These are phyloP conservation scores for Odontomachus brunneus DNA, from an alignment of 1,140 invertebrate species.

Conservation along the genomic window DNA sequence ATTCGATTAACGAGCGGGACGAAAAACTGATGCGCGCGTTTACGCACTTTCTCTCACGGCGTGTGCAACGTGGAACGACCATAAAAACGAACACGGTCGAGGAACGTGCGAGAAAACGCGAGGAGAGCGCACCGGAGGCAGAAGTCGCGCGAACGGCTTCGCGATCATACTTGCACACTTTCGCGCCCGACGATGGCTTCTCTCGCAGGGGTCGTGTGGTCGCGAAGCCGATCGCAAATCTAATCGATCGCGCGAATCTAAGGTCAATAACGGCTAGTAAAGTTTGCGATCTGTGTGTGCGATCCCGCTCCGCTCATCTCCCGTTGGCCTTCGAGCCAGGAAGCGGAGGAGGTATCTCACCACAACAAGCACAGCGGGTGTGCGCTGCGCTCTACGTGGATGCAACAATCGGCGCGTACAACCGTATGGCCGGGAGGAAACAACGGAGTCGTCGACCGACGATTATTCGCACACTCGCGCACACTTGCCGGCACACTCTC, in stretches of 20 bases:
- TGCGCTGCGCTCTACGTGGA: neutral
- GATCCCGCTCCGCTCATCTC: neutral
- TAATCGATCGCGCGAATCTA: neutral
- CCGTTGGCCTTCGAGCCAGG: neutral
- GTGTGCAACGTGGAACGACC: slow-evolving; percentile 17
- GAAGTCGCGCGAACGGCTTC: slow-evolving; percentile 23
- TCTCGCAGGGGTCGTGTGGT: neutral
- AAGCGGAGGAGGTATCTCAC: neutral
- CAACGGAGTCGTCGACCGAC: slow-evolving; percentile 44
- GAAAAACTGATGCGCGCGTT: neutral
- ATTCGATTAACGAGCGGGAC: slow-evolving; percentile 9
- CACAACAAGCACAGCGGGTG: too few relatives aligned
- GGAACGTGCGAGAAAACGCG: neutral
- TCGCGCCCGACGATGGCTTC: slow-evolving; percentile 29
- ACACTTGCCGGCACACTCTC: slow-evolving; percentile 12
- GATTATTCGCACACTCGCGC: slow-evolving; percentile 16
- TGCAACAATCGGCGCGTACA: neutral
- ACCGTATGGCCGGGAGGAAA: neutral
- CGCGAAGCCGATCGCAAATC: slow-evolving; percentile 37
- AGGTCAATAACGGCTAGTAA: slow-evolving; percentile 11
- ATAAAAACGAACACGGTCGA: slow-evolving; percentile 23
- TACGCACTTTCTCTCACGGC: neutral
- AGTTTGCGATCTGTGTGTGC: neutral
- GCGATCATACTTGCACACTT: slow-evolving; percentile 28
- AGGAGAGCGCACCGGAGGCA: neutral